A percentile compares a stretch with the other conserved stretches of the same genome.
phyloP scores from a whole-genome alignment of 2,113 vertebrate species.

The Campylomormyrus numenius region DNA sequence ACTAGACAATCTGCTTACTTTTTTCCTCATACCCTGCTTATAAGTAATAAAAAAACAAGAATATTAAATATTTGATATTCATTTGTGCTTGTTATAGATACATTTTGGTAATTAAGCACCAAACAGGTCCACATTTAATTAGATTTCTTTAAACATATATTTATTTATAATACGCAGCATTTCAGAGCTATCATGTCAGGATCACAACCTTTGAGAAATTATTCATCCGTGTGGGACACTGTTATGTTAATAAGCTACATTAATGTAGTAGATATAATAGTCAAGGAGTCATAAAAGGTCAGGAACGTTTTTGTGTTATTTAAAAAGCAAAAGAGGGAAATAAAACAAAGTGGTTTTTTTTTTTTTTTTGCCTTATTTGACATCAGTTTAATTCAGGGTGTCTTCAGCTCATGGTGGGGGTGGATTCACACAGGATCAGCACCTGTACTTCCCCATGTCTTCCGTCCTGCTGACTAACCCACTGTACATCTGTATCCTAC shows the following conservation, averaged over 20 bases:
- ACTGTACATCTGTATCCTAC: background rate
- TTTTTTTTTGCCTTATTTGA: constrained; percentile 35
- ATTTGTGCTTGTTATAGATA: background rate
- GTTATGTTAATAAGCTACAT: background rate
- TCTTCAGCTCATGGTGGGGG: constrained; percentile 31
- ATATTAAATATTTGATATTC: background rate
- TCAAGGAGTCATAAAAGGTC: background rate
- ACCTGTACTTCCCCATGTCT: background rate
- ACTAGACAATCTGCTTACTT: background rate
- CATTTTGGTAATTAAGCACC: background rate
- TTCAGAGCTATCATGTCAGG: background rate
- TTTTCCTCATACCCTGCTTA: background rate
- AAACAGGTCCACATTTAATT: background rate
- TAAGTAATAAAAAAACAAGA: background rate
- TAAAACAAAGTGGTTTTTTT: background rate
- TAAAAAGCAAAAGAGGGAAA: background rate
- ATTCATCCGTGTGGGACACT: background rate
- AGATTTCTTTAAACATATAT: background rate
- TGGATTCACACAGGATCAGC: background rate
- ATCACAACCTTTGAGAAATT: background rate
- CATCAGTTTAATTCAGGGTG: constrained; percentile 16
- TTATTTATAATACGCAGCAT: background rate
- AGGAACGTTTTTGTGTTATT: background rate
- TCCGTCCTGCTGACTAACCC: background rate
- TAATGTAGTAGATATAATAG: background rate